These are phyloP conservation scores for Apus apus DNA, from an alignment of 2,113 vertebrate genomes.

Conservation along the genomic window DNA sequence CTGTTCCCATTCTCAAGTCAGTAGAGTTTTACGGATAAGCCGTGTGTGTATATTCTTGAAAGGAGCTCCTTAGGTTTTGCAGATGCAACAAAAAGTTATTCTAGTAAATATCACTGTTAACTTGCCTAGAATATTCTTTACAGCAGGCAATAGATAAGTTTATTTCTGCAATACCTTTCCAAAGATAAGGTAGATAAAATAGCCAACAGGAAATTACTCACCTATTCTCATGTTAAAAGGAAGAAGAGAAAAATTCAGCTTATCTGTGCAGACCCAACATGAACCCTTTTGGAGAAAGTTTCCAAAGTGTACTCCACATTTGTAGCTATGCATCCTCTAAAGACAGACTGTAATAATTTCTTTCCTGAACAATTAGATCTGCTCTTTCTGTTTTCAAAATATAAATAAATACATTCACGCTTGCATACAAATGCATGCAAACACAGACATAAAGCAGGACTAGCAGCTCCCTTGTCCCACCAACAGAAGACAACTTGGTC, in stretches of 20 bases:
- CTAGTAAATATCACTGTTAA: neutral
- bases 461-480: neutral
- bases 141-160: neutral
- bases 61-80: neutral
- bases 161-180: neutral
- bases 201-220: neutral
- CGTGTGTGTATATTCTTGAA: rapidly evolving
- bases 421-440: neutral
- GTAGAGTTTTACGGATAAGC: neutral
- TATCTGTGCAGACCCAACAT: neutral
- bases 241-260: neutral
- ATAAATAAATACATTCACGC: neutral
- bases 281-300: neutral
- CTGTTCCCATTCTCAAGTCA: neutral
- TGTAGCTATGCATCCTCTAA: neutral
- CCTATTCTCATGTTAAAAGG: neutral
- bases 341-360: neutral
- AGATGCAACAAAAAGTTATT: neutral
- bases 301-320: neutral
- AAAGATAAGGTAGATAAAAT: neutral
- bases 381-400: neutral
- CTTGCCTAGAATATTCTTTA: neutral
- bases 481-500: neutral
- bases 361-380: neutral
- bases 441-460: neutral